These are phyloP conservation scores for Drosophila aldrichi DNA, from an alignment of 2,888 invertebrate species.

Conservation along the genomic window DNA sequence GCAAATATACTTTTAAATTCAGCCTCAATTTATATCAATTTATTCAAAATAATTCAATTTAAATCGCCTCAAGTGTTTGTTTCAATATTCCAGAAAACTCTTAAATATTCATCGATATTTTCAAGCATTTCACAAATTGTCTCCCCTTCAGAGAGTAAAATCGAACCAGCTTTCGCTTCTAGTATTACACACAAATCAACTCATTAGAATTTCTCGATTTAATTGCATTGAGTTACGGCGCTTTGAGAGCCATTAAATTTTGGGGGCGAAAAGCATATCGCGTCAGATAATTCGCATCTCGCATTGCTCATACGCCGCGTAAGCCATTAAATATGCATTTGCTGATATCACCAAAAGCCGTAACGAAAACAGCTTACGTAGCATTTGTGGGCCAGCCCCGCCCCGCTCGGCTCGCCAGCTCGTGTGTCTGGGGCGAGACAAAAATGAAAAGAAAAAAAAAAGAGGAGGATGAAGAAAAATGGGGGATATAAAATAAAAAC, in stretches of 20 bases:
- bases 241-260: constrained; percentile 41
- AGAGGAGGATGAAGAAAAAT: constrained; percentile 2
- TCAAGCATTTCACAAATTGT: neutral
- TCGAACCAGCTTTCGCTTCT: neutral
- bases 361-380: constrained; percentile 75
- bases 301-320: constrained; percentile 68
- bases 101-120: neutral
- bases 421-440: constrained; percentile 12
- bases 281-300: constrained; percentile 39
- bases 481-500: constrained; percentile 34
- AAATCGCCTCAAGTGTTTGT: accelerated
- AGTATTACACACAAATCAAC: neutral
- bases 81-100: neutral
- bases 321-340: constrained; percentile 80
- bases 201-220: constrained; percentile 12
- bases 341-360: constrained; percentile 77
- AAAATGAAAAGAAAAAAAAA: constrained; percentile 4
- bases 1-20: neutral
- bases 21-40: no score
- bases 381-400: constrained; percentile 46
- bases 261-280: constrained; percentile 33
- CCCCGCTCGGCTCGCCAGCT: neutral
- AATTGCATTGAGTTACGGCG: constrained; percentile 38
- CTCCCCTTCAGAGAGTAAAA: neutral
- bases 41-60: neutral